Percentiles rank a stretch among this genome's conserved stretches.
Conservation (phyloP, 2,113 vertebrate species). For the Hemiprocne comata region DNA sequence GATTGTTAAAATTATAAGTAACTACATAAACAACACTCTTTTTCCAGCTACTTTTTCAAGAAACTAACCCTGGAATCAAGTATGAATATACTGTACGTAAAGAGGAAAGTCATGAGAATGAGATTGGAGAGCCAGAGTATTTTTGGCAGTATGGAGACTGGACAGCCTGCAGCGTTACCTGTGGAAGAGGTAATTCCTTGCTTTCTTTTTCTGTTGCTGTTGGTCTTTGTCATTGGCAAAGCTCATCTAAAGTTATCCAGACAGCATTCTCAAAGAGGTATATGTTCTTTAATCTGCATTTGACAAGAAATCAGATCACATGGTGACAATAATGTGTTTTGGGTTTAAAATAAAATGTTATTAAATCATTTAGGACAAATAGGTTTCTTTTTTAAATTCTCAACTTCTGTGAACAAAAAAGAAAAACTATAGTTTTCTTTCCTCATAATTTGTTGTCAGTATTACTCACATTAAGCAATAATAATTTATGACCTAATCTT, state of each 20-base stretch:
- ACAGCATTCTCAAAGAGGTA: neutral
- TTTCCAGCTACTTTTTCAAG: constrained; percentile 91
- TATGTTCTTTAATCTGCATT: neutral
- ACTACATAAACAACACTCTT: neutral
- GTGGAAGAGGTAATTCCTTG: constrained; percentile 84
- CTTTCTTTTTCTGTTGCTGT: neutral
- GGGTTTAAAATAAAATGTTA: neutral
- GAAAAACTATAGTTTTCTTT: neutral
- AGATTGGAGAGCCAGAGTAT: constrained; percentile 83
- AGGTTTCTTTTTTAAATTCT: neutral
- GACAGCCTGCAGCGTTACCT: constrained; percentile 92
- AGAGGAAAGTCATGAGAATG: constrained; percentile 80
- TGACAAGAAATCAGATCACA: neutral
- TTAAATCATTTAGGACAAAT: neutral
- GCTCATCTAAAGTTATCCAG: neutral
- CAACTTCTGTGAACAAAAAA: neutral
- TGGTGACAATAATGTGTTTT: neutral
- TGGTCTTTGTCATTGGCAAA: neutral
- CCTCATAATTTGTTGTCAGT: neutral
- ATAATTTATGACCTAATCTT: neutral
- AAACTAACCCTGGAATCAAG: constrained; percentile 88
- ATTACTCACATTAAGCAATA: neutral
- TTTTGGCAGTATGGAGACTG: constrained; percentile 90
- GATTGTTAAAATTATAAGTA: neutral
- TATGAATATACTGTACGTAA: constrained; percentile 92